Percentiles rank a stretch among this genome's conserved stretches.
Evolutionary conservation across 2,797 vertebrate species (phyloP).

Genomic region (Rhinella marina): DNA sequence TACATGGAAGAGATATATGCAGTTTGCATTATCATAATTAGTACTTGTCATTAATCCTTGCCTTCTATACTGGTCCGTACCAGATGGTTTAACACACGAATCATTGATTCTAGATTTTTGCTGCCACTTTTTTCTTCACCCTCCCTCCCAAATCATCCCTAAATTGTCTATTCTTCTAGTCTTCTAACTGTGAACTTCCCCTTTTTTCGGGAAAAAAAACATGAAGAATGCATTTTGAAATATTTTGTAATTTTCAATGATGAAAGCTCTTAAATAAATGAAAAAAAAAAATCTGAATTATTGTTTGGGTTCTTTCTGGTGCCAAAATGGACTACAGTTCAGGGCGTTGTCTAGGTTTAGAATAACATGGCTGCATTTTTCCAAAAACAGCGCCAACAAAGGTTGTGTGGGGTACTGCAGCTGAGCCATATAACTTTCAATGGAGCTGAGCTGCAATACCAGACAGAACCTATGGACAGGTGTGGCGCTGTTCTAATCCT

Average conservation of each 20-base stretch:
- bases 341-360: too few relatives aligned
- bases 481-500: too few relatives aligned
- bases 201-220: constrained; percentile 32
- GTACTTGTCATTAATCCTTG: constrained; percentile 26
- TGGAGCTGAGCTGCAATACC: too few relatives aligned
- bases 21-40: constrained; percentile 22
- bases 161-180: constrained; percentile 61
- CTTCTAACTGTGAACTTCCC: constrained; percentile 59
- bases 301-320: constrained; percentile 11
- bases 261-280: constrained; percentile 55
- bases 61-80: constrained; percentile 30
- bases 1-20: constrained; percentile 31
- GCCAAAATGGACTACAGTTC: not conserved
- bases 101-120: constrained; percentile 20
- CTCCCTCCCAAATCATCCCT: not conserved
- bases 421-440: too few relatives aligned
- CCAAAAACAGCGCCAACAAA: too few relatives aligned
- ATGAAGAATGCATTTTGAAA: constrained; percentile 60
- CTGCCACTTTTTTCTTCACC: constrained; percentile 29
- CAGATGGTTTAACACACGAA: constrained; percentile 13
- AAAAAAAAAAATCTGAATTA: constrained; percentile 28
- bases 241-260: constrained; percentile 63
- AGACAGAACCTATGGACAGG: too few relatives aligned
- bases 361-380: not conserved
- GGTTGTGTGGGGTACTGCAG: too few relatives aligned